These are phyloP conservation scores for Mormyrus proboscirostris DNA, from an alignment of 2,797 vertebrate species.

Conservation along the genomic window DNA sequence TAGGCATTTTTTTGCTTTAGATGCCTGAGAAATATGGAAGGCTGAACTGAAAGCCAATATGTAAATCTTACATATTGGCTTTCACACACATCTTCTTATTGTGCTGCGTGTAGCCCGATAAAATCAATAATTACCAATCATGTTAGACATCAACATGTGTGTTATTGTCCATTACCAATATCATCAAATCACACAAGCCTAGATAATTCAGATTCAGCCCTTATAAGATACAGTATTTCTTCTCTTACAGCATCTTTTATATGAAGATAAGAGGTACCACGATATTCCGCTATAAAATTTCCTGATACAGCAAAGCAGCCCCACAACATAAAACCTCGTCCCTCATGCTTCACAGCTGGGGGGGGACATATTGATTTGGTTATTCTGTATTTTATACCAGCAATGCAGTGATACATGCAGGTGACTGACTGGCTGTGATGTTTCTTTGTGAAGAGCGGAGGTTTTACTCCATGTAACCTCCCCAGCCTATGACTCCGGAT, in stretches of 20 bases:
- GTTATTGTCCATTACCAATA: background rate
- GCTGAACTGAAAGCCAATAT: background rate
- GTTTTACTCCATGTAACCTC: background rate
- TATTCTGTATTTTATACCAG: background rate
- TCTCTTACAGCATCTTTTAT: background rate
- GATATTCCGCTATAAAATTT: background rate
- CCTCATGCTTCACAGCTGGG: background rate
- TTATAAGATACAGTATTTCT: background rate
- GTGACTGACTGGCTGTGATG: background rate
- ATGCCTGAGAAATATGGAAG: background rate
- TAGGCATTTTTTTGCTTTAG: background rate
- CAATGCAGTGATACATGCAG: background rate
- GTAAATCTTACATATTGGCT: no score
- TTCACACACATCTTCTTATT: no score
- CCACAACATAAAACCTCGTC: background rate
- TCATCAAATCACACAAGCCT: background rate
- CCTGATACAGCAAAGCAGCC: background rate
- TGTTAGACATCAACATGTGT: background rate
- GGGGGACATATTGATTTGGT: background rate
- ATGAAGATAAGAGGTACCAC: background rate
- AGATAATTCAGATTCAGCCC: background rate
- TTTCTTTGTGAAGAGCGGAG: background rate
- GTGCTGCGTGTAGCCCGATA: background rate
- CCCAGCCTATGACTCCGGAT: background rate
- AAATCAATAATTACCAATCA: background rate